Conservation (phyloP, 2,797 vertebrate species). For the Oreortyx pictus region DNA sequence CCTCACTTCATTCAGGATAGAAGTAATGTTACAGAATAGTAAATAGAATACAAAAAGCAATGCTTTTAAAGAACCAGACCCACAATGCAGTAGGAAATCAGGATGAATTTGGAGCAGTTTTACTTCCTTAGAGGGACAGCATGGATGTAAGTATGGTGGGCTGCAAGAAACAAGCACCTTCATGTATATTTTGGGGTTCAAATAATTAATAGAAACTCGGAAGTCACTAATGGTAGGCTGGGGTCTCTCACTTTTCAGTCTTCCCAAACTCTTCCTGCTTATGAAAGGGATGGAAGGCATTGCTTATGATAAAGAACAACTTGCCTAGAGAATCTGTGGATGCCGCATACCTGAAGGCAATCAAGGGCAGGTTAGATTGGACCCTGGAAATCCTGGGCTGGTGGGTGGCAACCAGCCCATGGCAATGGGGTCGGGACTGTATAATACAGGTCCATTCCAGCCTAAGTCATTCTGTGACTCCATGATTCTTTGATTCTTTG, state of each 20-base stretch:
- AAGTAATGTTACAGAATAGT: background rate
- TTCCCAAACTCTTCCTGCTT: background rate
- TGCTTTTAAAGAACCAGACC: background rate
- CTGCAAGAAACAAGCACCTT: fast-evolving
- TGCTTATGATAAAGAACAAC: fast-evolving
- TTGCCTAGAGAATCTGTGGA: too few species aligned
- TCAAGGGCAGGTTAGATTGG: too few species aligned
- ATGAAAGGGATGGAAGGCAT: fast-evolving
- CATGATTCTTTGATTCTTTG: too few species aligned
- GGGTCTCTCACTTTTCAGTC: background rate
- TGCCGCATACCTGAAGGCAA: too few species aligned
- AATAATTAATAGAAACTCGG: background rate
- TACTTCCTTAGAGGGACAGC: background rate
- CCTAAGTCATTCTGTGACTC: too few species aligned
- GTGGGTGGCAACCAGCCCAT: too few species aligned
- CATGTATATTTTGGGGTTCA: background rate
- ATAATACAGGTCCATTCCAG: too few species aligned
- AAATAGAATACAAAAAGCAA: too few species aligned
- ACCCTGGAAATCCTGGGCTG: too few species aligned
- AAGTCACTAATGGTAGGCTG: background rate
- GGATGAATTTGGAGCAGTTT: background rate
- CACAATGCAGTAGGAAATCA: background rate
- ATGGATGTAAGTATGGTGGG: fast-evolving
- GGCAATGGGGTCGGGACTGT: too few species aligned
- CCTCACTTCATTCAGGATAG: background rate